Base-by-base conservation (phyloP, 2,113 vertebrate species). In the Indicator maculatus region DNA sequence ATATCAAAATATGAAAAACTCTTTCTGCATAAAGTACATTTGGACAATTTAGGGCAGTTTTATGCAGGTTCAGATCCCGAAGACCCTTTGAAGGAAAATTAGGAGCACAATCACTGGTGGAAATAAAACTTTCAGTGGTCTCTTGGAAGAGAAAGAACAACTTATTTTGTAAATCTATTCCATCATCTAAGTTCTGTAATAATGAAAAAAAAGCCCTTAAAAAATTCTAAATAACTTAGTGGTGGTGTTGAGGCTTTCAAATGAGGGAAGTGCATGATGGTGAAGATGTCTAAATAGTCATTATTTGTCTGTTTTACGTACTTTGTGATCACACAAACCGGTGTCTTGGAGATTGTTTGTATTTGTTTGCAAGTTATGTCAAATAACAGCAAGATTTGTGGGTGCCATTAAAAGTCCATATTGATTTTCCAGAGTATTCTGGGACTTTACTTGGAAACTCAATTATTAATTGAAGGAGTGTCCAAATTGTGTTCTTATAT, bases 301-400 rank as follows among this genome's bases (percentile, higher is more conserved):
- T 74, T 90, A 71, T 86, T 78, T 89, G 23, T 61, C 50, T 73
- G 21, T 90, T 84, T 89, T 47, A 33, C 23, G 3, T 69, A 58
- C 31, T 82, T 92, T n/a, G 16, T 73, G 70, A 88, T 82, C 2
- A 12, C 93, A 76, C 47, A 81, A 75, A 93, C 76, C 28, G 89
- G n/a, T 91, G 94, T 83, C n/a, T 20, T 90, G 38, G 56, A 55
- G 55, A 45, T 71, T 77, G 38, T 74, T 92, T 89, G 66, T 90
- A 2, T 71, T 95, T 91, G 64, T 88, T 95, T 87, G n/a, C 38
- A 75, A 80, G 69, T 86, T 89, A 64, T 30, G 59, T 94, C 61
- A 93, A 58, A 91, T 88, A 58, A 60, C 14, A 52, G 26, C 59
- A 75, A 88, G 90, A 84, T 92, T 90, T 76, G 75, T 83, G 72